Evolutionary conservation across 2,888 invertebrate genomes (phyloP), one percentile per base, ranked within the genome.

Genomic region (Tetropium fuscum): DNA sequence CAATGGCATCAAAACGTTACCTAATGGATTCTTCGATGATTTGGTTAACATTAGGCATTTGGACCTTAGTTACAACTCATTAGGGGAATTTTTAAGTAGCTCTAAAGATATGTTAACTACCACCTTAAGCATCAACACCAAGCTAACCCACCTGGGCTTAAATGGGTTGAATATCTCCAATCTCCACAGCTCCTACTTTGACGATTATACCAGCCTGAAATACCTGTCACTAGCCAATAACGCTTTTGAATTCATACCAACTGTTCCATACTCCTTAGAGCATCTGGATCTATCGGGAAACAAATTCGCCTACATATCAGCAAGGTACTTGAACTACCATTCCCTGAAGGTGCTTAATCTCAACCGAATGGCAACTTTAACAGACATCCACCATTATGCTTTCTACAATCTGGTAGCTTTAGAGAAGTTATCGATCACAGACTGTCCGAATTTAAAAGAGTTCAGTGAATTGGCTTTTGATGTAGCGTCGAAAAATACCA

Each of bases 261-360:
- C 83, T 22, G 71, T 89, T 49, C 88, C 89, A 0, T 82, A 81
- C 18, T 84, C 84, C 0, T 68, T 90, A 3, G 82, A 86, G 70
- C 84, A 85, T 59, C 78, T 90, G 11, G 89, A 90, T 75, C 68
- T 90, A 8, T 90, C 89, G 0, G 86, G 86, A 38, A 89, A 88
- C 48, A 83, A 85, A 5, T 83, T 90, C 2, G 68, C 73, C 0
- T 80, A 80, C 11, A 76, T 89, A 18, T 80, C 82, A 1, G 79
- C 80, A 0, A 84, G 83, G 64, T 83, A 86, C 68, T 83, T 87
- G 0, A 82, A 85, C 55, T 75, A 87, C 13, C 84, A 86, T 0
- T 84, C 83, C 0, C 66, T 90, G 32, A 84, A 83, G 64, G 80
- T 81, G 0, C 74, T 90, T 2, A 84, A 83, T 67, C 71, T 90